Evolutionary conservation across 2,888 invertebrate species (phyloP), one percentile per base, ranked within the genome.

Genomic region (Acanthosepion pharaonis): DNA sequence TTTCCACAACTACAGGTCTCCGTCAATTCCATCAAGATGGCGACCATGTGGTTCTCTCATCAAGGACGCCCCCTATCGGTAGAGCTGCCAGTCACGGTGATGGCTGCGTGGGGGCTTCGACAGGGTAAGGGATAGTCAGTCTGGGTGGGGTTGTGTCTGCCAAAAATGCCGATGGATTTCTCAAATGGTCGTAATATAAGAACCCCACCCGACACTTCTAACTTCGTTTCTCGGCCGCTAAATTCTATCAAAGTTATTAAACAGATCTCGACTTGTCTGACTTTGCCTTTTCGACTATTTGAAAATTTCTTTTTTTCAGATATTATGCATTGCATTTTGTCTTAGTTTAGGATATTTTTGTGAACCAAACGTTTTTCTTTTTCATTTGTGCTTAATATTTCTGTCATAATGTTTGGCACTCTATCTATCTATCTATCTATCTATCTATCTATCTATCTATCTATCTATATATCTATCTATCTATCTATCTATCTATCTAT

Each of bases 21-120:
- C n/a, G n/a, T 78, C 78, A 78, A 78, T 78, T 78, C n/a, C 78
- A 78, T 78, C 78, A 78, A 78, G 78, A 78, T 78, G 78, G 78
- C n/a, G 78, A 33, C 78, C 78, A 78, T 78, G 78, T 78, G 78
- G 9, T 78, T 78, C 78, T 78, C 78, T 78, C 78, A 78, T 78
- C 78, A 78, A 78, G 33, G n/a, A 18, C n/a, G 78, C 78, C 78
- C 78, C 78, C 78, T 78, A 78, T n/a, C 78, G 78, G 78, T n/a
- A 78, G 78, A 78, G 78, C 78, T 78, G 78, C 78, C 78, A 78
- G 78, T 78, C 78, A 78, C 78, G 78, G 78, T 78, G 78, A 78
- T 78, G 78, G n/a, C 78, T 33, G 78, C n/a, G 78, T n/a, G 33
- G n/a, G 78, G 15, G n/a, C 3, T 78, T n/a, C 28, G 64, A 28